These are phyloP conservation scores for Epinotia demarniana DNA, from an alignment of 2,888 invertebrate species.

Conservation along the genomic window DNA sequence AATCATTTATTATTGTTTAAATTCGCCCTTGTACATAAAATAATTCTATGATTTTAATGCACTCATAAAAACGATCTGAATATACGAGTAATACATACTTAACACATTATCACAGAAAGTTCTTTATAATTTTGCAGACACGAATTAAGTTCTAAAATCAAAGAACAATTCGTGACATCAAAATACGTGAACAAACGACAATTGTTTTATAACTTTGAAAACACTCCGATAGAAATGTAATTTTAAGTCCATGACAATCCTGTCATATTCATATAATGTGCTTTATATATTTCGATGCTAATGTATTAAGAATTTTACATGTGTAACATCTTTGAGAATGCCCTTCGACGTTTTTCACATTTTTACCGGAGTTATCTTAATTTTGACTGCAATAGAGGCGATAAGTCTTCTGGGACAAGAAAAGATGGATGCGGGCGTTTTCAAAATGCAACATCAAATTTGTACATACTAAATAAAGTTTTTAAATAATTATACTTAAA, in stretches of 20 bases:
- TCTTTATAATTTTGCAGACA: background rate
- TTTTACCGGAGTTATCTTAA: background rate
- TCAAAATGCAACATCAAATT: background rate
- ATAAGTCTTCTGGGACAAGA: background rate
- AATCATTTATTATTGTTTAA: conserved; percentile 14
- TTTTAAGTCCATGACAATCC: too few relatives aligned
- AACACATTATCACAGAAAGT: background rate
- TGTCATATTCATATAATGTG: too few relatives aligned
- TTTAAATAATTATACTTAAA: conserved; percentile 24
- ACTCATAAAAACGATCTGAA: conserved; percentile 12
- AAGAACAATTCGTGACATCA: background rate
- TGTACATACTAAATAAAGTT: conserved; percentile 12
- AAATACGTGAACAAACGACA: background rate
- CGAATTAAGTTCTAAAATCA: background rate
- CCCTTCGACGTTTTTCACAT: background rate
- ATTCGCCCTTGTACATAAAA: conserved; percentile 25
- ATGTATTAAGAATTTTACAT: background rate
- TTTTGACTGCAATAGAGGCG: background rate
- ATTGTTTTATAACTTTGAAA: too few relatives aligned
- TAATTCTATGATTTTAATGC: conserved; percentile 9
- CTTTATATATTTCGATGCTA: background rate
- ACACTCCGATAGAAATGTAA: too few relatives aligned
- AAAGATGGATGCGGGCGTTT: background rate
- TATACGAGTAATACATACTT: conserved; percentile 9
- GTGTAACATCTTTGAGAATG: conserved; percentile 3